Evolutionary conservation across 2,797 vertebrate genomes (phyloP).

Genomic region (Graptemys geographica): DNA sequence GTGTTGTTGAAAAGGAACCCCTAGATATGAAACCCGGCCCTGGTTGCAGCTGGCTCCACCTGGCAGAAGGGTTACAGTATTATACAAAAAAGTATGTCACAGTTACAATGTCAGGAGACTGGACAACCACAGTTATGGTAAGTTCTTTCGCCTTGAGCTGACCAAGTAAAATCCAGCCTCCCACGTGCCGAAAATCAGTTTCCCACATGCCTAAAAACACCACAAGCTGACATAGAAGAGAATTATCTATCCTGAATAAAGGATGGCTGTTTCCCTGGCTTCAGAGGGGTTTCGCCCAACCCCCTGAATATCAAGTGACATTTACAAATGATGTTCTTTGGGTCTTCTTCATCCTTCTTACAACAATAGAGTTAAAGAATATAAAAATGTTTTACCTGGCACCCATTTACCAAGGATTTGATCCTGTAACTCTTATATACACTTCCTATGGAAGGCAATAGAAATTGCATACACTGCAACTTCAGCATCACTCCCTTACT

Average conservation of each 20-base stretch:
- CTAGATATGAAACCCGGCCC: too few relatives aligned
- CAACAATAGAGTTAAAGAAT: slow-evolving; percentile 4
- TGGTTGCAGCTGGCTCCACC: too few relatives aligned
- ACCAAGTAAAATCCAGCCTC: not conserved
- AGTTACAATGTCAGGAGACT: not conserved
- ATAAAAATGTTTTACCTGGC: not conserved
- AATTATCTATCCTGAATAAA: not conserved
- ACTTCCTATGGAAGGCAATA: not conserved
- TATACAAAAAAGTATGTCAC: not conserved
- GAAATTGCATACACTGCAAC: not conserved
- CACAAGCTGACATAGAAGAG: not conserved
- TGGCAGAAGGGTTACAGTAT: too few relatives aligned
- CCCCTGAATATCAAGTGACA: not conserved
- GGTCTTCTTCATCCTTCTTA: not conserved
- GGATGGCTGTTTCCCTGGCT: not conserved
- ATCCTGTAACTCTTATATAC: not conserved
- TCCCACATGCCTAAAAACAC: not conserved
- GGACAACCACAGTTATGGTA: not conserved
- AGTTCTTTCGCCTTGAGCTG: not conserved
- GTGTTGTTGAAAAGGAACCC: too few relatives aligned
- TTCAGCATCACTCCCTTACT: not conserved
- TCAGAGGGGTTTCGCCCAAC: not conserved
- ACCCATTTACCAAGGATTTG: not conserved
- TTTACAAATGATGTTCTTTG: not conserved
- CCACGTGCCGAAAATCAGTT: not conserved